Evolutionary conservation across 2,888 invertebrate species (phyloP).

Genomic region (Harpalus rubripes): DNA sequence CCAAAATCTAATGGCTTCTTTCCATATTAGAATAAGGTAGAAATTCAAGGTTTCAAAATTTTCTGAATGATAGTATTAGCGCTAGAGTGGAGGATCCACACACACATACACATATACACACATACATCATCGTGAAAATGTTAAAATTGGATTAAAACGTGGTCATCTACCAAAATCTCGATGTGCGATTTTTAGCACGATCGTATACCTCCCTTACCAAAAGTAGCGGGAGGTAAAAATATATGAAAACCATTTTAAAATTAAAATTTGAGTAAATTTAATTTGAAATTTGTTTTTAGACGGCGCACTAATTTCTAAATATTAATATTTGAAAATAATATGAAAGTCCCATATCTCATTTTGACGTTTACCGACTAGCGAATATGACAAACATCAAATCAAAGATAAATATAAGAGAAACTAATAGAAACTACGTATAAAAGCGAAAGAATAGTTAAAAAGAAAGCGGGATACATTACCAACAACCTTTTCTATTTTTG

Average conservation of each 20-base stretch:
- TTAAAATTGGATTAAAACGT: no score
- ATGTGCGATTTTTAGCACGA: no score
- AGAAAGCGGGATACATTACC: conserved; percentile 48
- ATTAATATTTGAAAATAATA: background rate
- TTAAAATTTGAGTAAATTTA: background rate
- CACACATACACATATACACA: no score
- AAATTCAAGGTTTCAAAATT: no score
- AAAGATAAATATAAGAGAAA: conserved; percentile 1
- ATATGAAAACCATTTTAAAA: background rate
- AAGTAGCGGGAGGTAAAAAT: no score
- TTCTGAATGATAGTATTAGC: no score
- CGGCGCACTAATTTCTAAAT: background rate
- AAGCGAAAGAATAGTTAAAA: conserved; percentile 34
- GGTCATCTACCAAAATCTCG: no score
- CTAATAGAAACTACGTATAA: conserved; percentile 5
- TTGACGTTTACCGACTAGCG: conserved; percentile 19
- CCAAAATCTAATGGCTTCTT: no score
- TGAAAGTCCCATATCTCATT: background rate
- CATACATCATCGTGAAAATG: no score
- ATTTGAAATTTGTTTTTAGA: background rate
- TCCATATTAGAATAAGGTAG: no score
- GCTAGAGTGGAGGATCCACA: no score
- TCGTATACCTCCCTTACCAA: no score
- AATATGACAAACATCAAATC: conserved; percentile 12
- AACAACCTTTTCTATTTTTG: conserved; percentile 43